phyloP scores from a whole-genome alignment of 2,113 vertebrate genomes.

The Aegotheles bennettii region DNA sequence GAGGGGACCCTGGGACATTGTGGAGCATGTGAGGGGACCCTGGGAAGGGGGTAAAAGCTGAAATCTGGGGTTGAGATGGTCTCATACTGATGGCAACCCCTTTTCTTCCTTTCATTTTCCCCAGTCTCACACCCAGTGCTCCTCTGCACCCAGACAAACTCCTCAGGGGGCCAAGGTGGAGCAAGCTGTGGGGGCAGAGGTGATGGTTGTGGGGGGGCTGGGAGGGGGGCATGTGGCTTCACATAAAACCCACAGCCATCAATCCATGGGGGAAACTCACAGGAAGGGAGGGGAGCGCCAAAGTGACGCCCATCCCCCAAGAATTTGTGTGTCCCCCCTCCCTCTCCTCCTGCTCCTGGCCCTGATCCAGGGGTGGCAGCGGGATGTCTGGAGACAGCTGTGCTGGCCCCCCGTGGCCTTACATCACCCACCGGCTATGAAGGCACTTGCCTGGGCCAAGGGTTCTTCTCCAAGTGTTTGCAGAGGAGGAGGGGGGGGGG shows the following conservation, averaged over 20 bases:
- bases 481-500: not conserved
- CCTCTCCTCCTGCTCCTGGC: not conserved
- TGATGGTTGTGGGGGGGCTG: rapidly evolving
- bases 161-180: rapidly evolving
- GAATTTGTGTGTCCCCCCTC: conserved; percentile 55
- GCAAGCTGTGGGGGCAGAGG: no score
- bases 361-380: conserved; percentile 44
- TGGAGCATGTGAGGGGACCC: rapidly evolving
- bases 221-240: not conserved
- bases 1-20: not conserved
- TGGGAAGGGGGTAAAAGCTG: not conserved
- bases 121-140: not conserved
- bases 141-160: rapidly evolving
- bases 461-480: not conserved
- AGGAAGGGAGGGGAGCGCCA: not conserved
- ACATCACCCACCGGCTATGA: conserved; percentile 15
- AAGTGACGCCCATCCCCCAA: conserved; percentile 38
- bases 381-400: conserved; percentile 70
- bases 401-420: not conserved
- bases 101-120: not conserved
- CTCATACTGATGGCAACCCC: rapidly evolving
- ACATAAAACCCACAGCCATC: not conserved
- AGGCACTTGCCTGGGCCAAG: not conserved
- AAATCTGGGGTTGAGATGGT: not conserved
- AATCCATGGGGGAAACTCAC: rapidly evolving